Evolutionary conservation across 1,140 invertebrate genomes (phyloP).

Genomic region (Zaprionus ornatus): DNA sequence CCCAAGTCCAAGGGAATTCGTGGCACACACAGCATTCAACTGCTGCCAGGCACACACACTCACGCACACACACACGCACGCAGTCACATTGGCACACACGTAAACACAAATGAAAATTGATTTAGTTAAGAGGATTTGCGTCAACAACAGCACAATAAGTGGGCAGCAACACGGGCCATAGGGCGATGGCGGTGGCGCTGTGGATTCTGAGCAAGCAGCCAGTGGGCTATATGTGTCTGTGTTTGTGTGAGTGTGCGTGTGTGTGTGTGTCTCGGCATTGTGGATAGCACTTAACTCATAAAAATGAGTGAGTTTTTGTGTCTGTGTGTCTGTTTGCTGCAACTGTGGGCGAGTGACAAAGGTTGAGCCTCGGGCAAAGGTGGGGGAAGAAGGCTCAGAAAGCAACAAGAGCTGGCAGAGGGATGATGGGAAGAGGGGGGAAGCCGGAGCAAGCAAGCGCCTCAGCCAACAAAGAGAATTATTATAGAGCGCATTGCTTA

Average conservation of each 20-base stretch:
- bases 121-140: conserved; percentile 82
- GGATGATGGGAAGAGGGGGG: neutral
- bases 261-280: conserved; percentile 44
- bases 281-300: conserved; percentile 80
- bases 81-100: conserved; percentile 28
- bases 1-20: conserved; percentile 56
- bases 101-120: conserved; percentile 79
- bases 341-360: conserved; percentile 36
- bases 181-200: conserved; percentile 26
- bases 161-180: conserved; percentile 69
- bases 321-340: conserved; percentile 5
- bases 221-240: conserved; percentile 30
- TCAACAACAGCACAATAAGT: conserved; percentile 81
- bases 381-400: conserved; percentile 1
- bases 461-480: conserved; percentile 71
- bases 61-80: neutral
- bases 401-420: conserved; percentile 53
- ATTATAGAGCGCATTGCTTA: conserved; percentile 61
- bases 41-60: conserved; percentile 10
- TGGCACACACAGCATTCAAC: conserved; percentile 15
- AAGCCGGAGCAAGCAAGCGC: conserved; percentile 7
- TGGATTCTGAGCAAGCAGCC: neutral
- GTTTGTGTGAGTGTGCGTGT: conserved; percentile 34
- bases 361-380: conserved; percentile 23
- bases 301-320: conserved; percentile 67